These are phyloP conservation scores for Romanogobio albipinnatus DNA, from an alignment of 2,113 vertebrate species.

Conservation along the genomic window DNA sequence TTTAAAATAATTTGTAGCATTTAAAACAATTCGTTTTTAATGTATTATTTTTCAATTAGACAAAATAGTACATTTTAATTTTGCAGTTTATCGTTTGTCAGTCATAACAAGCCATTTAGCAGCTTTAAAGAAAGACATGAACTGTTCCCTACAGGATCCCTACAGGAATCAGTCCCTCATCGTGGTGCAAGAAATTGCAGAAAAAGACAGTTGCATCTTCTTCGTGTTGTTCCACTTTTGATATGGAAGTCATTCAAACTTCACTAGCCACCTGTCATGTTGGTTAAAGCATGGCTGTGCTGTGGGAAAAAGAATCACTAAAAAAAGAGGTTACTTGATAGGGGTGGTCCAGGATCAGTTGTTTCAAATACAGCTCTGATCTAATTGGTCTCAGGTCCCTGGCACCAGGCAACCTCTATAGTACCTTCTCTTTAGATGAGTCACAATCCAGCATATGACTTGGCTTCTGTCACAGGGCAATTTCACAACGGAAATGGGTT, in stretches of 20 bases:
- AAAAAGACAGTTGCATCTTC: not conserved
- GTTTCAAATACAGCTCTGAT: not conserved
- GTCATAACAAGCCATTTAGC: not conserved
- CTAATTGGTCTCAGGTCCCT: not conserved
- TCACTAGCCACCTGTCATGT: conserved; percentile 43
- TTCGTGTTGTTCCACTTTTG: conserved; percentile 29
- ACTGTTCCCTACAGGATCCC: no score
- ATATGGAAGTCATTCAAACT: conserved; percentile 22
- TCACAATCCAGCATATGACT: conserved; percentile 37
- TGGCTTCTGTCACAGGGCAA: conserved; percentile 7
- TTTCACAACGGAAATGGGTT: conserved; percentile 32
- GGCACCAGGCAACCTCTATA: not conserved
- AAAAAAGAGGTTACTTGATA: conserved; percentile 27
- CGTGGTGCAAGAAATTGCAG: not conserved
- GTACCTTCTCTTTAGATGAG: conserved; percentile 44
- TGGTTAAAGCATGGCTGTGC: conserved; percentile 34
- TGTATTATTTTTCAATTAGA: not conserved
- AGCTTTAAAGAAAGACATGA: not conserved
- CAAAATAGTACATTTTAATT: not conserved
- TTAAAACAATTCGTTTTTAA: not conserved
- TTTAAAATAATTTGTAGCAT: not conserved
- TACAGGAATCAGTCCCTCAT: not conserved
- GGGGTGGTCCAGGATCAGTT: conserved; percentile 33
- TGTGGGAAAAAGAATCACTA: conserved; percentile 34
- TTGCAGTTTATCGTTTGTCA: not conserved